Evolutionary conservation across 2,113 vertebrate genomes (phyloP), one percentile per base, ranked within the genome.

Genomic region (Dasyornis broadbenti): DNA sequence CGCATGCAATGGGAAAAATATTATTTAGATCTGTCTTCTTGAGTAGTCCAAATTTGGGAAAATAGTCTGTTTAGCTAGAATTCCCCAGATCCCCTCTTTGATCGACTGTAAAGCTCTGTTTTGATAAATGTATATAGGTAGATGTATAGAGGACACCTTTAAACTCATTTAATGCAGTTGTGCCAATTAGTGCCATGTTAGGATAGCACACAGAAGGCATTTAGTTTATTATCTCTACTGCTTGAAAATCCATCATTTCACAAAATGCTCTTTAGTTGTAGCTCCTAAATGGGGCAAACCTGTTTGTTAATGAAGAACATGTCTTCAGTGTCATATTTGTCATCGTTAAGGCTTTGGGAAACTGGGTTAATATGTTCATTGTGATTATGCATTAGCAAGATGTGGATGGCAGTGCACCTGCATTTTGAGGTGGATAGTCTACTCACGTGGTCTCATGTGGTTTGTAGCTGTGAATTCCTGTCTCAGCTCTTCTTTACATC

Each of bases 401-500:
- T 30, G 33, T 44, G 89, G 28, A 50, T 82, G 82, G 45, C 84
- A 61, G 4, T 13, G 77, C 94, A 94, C 89, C 92, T 97, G 92
- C 76, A 0, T 57, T 78, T 59, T 42, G 92, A 56, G 83, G 56
- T 79, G 83, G 57, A 9, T 30, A 6, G 13, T 86, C 78, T 75
- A 35, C 44, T n/a, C 86, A 59, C 90, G 3, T 83, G 86, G 63
- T 68, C 73, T 83, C 11, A 2, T 97, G 96, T 96, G 97, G 97
- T 96, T 97, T 97, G 49, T 70, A 96, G 89, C 86, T 97, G 97
- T 97, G 96, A 97, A 97, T 97, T 97, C 96, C 97, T 97, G 96
- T 97, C 94, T 94, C 93, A 84, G 86, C 78, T 90, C 90, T 75
- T 91, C 72, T 83, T 86, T 35, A 4, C 87, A 17, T 77, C 86